Conservation (phyloP, 2,113 vertebrate species). For the Tympanuchus pallidicinctus region DNA sequence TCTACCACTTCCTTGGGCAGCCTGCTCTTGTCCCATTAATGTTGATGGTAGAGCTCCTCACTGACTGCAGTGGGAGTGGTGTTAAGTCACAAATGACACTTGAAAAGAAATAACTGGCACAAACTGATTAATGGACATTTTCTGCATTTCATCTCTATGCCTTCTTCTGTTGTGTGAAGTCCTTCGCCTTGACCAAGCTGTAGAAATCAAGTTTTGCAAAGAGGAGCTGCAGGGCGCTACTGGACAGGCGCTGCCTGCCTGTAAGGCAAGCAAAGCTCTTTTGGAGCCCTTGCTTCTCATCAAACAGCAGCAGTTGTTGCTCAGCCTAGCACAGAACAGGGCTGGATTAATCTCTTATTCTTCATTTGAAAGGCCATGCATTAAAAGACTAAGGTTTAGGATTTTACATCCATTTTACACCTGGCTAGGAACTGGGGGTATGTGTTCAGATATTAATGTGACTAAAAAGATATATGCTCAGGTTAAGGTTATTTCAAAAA, state of each 20-base stretch:
- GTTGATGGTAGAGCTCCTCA: background rate
- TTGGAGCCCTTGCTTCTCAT: background rate
- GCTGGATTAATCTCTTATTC: constrained; percentile 58
- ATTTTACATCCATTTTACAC: constrained; percentile 63
- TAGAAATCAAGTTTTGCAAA: rapidly evolving
- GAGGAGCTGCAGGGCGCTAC: background rate
- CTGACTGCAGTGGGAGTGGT: background rate
- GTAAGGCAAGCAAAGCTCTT: background rate
- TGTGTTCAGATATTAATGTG: constrained; percentile 66
- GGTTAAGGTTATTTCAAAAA: constrained; percentile 73
- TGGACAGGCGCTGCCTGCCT: background rate
- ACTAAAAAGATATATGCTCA: constrained; percentile 66
- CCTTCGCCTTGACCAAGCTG: rapidly evolving
- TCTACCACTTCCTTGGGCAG: background rate
- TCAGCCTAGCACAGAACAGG: background rate
- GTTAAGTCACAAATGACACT: background rate
- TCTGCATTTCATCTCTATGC: background rate
- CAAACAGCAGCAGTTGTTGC: background rate
- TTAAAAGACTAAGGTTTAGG: constrained; percentile 59
- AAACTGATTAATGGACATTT: background rate
- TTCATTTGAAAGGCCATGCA: constrained; percentile 49
- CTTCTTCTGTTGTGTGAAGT: rapidly evolving
- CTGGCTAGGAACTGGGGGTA: constrained; percentile 34
- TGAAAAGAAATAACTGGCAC: background rate
- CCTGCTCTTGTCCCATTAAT: rapidly evolving